phyloP scores from a whole-genome alignment of 2,888 invertebrate genomes.

The Coelopa pilipes region DNA sequence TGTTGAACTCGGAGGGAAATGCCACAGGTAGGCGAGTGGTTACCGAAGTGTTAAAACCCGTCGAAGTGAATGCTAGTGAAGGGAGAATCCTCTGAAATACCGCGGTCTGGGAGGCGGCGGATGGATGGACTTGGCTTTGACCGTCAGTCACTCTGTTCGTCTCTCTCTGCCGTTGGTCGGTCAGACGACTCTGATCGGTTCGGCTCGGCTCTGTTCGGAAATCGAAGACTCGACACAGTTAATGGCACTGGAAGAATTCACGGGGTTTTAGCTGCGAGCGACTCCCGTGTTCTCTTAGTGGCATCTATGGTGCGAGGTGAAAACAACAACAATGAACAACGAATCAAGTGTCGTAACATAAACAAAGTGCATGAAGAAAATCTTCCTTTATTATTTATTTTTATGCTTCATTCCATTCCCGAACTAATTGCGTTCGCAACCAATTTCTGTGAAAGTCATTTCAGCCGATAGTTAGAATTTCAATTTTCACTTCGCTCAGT shows the following conservation, averaged over 20 bases:
- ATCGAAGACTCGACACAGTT: slow-evolving; percentile 66
- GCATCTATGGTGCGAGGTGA: slow-evolving; percentile 68
- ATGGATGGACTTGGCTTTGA: background rate
- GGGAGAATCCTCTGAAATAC: slow-evolving; percentile 6
- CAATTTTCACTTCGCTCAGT: too few species aligned
- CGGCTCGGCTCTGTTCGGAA: background rate
- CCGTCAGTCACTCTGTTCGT: too few species aligned
- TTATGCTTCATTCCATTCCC: too few species aligned
- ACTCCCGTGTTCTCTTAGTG: slow-evolving; percentile 69
- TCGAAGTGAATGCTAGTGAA: background rate
- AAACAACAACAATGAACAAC: slow-evolving; percentile 37
- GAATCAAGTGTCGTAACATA: slow-evolving; percentile 1
- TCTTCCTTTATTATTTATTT: background rate
- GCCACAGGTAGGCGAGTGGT: slow-evolving; percentile 14
- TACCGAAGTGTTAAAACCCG: background rate
- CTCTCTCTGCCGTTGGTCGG: too few species aligned
- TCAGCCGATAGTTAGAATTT: too few species aligned
- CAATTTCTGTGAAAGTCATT: too few species aligned
- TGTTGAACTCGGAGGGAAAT: slow-evolving; percentile 26
- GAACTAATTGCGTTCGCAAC: too few species aligned
- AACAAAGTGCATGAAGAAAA: background rate
- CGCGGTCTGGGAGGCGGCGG: background rate
- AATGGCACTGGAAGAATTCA: slow-evolving; percentile 77
- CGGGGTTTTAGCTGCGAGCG: slow-evolving; percentile 68
- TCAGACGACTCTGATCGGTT: too few species aligned